These are phyloP conservation scores for Anguilla megastoma DNA, from an alignment of 2,797 vertebrate genomes.

Conservation along the genomic window DNA sequence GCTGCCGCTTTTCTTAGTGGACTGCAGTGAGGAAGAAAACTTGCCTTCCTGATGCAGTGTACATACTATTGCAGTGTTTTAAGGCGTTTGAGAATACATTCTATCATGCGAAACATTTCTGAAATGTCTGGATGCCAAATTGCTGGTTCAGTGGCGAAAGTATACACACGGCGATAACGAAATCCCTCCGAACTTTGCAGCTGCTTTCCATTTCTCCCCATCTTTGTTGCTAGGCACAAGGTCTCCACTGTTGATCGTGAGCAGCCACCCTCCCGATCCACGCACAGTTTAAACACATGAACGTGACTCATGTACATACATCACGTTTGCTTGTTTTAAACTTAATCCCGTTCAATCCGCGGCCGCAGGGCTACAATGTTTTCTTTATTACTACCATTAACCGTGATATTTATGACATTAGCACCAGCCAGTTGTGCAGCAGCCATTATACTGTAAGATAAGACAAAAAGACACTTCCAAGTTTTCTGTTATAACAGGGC, in stretches of 20 bases:
- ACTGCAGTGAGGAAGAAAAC: neutral
- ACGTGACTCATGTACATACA: neutral
- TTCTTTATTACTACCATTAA: neutral
- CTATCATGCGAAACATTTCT: slow-evolving; percentile 14
- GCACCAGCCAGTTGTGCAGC: neutral
- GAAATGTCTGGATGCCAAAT: slow-evolving; percentile 8
- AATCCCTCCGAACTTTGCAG: slow-evolving; percentile 7
- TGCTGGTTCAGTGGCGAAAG: slow-evolving; percentile 4
- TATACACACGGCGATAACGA: neutral
- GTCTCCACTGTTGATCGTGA: neutral
- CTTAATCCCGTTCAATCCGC: neutral
- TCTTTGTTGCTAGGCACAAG: neutral
- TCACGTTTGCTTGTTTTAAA: slow-evolving; percentile 2
- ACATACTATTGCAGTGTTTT: neutral
- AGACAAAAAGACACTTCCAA: neutral
- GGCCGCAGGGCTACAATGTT: neutral
- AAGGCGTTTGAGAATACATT: neutral
- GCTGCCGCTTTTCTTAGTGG: neutral
- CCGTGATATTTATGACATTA: neutral
- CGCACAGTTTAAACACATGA: neutral
- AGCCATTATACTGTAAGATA: neutral
- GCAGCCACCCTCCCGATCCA: neutral
- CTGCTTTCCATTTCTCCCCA: neutral
- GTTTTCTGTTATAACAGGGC: neutral
- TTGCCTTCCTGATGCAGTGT: neutral